Conservation (phyloP, 2,113 vertebrate genomes). For the Heterotis niloticus region DNA sequence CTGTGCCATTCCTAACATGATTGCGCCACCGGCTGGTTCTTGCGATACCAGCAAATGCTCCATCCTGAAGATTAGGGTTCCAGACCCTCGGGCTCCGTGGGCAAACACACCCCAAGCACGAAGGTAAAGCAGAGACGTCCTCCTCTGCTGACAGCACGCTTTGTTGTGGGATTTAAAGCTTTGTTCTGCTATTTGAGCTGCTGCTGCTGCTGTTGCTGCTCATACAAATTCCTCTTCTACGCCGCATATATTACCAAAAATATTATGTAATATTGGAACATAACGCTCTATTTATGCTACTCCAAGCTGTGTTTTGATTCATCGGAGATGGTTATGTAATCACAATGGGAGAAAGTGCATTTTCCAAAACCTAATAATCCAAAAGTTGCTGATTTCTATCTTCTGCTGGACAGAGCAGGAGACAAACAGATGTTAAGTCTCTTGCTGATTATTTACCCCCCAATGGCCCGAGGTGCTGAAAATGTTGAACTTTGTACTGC, state of each 20-base stretch:
- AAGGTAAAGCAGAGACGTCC: neutral
- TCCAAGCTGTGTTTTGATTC: conserved; percentile 5
- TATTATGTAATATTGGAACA: conserved; percentile 18
- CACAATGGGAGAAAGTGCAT: neutral
- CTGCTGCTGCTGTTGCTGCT: neutral
- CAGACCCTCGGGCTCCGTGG: neutral
- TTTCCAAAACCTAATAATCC: neutral
- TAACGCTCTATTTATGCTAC: neutral
- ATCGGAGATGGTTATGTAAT: neutral
- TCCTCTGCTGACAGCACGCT: neutral
- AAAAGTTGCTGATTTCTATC: neutral
- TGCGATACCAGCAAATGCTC: neutral
- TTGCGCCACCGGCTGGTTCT: neutral
- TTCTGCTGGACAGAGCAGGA: neutral
- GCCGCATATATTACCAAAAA: conserved; percentile 9
- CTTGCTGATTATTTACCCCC: neutral
- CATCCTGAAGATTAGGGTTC: neutral
- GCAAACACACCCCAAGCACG: neutral
- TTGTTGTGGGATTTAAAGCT: neutral
- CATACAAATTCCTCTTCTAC: neutral
- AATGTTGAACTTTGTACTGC: neutral
- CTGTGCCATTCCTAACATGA: neutral
- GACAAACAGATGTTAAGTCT: neutral
- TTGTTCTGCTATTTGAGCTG: neutral
- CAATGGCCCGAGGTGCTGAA: too few species aligned